These are phyloP conservation scores for Automeris io DNA, from an alignment of 2,888 invertebrate species.

Conservation along the genomic window DNA sequence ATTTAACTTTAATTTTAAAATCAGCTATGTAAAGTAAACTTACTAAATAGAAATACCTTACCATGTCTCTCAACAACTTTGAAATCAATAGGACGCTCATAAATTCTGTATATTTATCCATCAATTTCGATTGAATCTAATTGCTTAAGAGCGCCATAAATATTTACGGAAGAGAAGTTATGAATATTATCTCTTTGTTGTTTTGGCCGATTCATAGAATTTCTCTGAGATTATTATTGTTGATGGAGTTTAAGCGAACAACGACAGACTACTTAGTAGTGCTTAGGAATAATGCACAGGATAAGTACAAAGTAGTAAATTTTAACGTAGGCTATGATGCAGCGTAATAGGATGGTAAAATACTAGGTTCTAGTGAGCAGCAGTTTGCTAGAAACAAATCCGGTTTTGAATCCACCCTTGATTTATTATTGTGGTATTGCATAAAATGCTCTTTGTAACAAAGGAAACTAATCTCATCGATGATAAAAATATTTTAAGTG, in stretches of 20 bases:
- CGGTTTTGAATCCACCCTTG: neutral
- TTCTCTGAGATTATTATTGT: neutral
- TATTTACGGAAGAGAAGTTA: conserved; percentile 1
- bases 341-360: neutral
- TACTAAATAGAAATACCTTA: too few relatives aligned
- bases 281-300: neutral
- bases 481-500: too few relatives aligned
- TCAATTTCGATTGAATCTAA: neutral
- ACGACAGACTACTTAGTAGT: neutral
- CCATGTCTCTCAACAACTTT: neutral
- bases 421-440: neutral
- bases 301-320: neutral
- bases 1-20: too few relatives aligned
- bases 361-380: neutral
- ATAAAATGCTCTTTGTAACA: neutral
- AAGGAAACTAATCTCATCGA: too few relatives aligned
- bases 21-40: too few relatives aligned
- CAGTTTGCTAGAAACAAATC: neutral
- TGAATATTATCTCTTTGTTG: conserved; percentile 5
- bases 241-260: neutral
- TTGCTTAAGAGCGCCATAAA: conserved; percentile 3
- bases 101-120: neutral
- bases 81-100: neutral
- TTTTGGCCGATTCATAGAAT: neutral
- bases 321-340: neutral